These are phyloP conservation scores for Perognathus longimembris DNA, from an alignment of 2,113 vertebrate species.

Conservation along the genomic window DNA sequence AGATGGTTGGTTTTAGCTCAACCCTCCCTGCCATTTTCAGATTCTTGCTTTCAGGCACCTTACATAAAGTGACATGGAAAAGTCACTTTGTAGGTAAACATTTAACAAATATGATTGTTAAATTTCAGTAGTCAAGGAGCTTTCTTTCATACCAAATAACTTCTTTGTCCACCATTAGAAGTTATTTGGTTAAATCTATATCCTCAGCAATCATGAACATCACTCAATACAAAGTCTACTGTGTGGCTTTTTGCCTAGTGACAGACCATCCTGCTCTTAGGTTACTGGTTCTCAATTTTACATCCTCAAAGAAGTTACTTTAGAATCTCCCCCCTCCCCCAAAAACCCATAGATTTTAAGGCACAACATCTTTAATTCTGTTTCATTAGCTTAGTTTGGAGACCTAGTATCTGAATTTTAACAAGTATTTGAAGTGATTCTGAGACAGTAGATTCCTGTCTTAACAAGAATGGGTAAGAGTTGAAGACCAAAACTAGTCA, in stretches of 20 bases:
- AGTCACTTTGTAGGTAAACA: neutral
- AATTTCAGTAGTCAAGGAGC: neutral
- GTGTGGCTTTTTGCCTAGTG: neutral
- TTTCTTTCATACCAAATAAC: neutral
- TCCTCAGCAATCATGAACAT: neutral
- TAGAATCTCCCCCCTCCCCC: too few species aligned
- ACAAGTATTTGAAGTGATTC: neutral
- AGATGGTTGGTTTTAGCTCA: neutral
- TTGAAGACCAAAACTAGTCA: neutral
- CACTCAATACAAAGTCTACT: neutral
- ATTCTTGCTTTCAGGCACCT: neutral
- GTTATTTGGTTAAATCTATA: neutral
- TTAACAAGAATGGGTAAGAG: neutral
- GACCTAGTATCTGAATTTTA: neutral
- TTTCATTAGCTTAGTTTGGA: neutral
- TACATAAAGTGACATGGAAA: neutral
- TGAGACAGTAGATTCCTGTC: neutral
- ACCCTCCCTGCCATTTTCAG: neutral
- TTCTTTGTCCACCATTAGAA: neutral
- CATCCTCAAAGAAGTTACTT: neutral
- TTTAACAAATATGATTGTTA: neutral
- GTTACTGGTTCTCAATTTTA: neutral
- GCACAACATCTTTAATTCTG: neutral
- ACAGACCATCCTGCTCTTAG: too few species aligned
- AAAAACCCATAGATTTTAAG: neutral